Base-by-base conservation (phyloP, 2,113 vertebrate species). In the Cinclus cinclus region DNA sequence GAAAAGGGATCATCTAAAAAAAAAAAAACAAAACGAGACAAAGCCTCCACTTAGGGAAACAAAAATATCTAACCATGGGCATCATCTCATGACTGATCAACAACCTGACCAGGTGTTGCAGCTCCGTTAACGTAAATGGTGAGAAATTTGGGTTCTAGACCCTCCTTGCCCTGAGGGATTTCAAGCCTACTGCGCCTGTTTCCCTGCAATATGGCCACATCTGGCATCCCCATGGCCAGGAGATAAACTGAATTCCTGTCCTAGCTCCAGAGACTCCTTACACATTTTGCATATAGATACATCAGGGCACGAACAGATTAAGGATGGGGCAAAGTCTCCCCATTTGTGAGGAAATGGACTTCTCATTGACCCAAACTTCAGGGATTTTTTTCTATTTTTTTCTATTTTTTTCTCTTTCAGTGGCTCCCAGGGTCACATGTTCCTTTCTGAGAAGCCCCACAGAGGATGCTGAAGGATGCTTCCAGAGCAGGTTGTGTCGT, bases 71-170 rank as follows among this genome's bases (percentile, higher is more conserved):
- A 80, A 58, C 53, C 13, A 11, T 3, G 13, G 11, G 5, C 44
- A 79, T 46, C 56, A 50, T 65, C 9, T 76, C 39, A 47, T 28
- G 30, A 44, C 28, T 2, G 1, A 53, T 59, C 62, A 68, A 23
- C 17, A 58, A 44, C 58, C 24, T 2, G 0, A 28, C 6, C 18
- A 35, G 46, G 7, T 53, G 39, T 28, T 62, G 53, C 55, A 75
- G 41, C 53, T 76, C 63, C 2, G 1, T 47, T 0, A 2, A 47
- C 15, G 30, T 0, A 1, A 80, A 14, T 33, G 14, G 11, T 63
- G 16, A 42, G 7, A 78, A 78, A 79, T 41, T 15, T 50, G 23
- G 10, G 20, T 63, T 75, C 35, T 33, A 59, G 39, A 39, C 3
- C 7, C 35, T 70, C 37, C 47, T 87, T 13, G 46, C 5, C 7